Evolutionary conservation across 2,888 invertebrate species (phyloP), one percentile per base, ranked within the genome.

Genomic region (Maniola hyperantus): DNA sequence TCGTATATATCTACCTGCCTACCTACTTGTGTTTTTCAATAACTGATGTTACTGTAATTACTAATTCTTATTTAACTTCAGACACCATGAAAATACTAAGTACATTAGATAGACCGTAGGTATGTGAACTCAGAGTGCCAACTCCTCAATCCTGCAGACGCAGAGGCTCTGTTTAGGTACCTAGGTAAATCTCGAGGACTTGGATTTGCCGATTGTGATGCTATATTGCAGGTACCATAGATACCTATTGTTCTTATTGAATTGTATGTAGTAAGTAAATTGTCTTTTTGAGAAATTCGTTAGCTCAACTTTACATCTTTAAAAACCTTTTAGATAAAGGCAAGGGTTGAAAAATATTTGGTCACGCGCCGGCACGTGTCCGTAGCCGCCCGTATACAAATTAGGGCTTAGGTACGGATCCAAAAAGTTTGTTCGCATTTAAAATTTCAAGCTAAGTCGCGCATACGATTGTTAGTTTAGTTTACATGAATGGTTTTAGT

Each of bases 401-500:
- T 91, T 79, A 88, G 82, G 87, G 91, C 88, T 91, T 89, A n/a
- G n/a, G n/a, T n/a, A 89, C 67, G 74, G 69, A 71, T 81, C 80
- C 79, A 78, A 82, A 80, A 81, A 82, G 77, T 79, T 79, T 79
- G 57, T 76, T 51, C 61, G 75, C 74, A 77, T 79, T 80, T 82
- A 82, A 80, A 81, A 81, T 80, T 77, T 79, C 70, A 72, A 77
- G 79, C 78, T 82, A 83, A 89, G 83, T 85, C 88, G 79, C 83
- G 90, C 89, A 91, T 91, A 89, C 80, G 84, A 81, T 88, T 88
- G 89, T 88, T 89, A 84, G 88, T 86, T 90, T 89, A 88, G 83
- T 79, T 67, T 77, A 72, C 71, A 69, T 72, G 72, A 70, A 71
- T 76, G 76, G 70, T 69, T 76, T 70, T 73, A 71, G 80, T 79